These are phyloP conservation scores for Micromys minutus DNA, from an alignment of 2,113 vertebrate species.

Conservation along the genomic window DNA sequence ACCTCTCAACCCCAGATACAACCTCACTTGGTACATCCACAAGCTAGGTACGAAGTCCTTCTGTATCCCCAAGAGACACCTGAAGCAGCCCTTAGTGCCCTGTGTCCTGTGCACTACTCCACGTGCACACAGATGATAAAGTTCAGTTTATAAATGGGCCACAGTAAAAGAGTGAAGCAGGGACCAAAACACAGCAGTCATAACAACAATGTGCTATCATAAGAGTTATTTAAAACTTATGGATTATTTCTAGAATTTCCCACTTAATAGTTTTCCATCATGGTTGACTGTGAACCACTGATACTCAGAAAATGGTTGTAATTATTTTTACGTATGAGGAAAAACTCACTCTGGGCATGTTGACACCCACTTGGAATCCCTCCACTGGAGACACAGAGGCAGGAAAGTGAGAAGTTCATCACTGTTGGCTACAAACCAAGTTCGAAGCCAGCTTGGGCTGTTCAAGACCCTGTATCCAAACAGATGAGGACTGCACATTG, in stretches of 20 bases:
- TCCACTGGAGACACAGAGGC: neutral
- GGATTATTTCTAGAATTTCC: neutral
- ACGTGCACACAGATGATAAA: too few relatives aligned
- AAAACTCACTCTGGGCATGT: neutral
- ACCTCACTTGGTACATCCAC: neutral
- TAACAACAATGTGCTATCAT: neutral
- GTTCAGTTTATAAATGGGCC: neutral
- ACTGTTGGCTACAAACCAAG: neutral
- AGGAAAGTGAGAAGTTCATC: neutral
- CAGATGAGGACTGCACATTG: neutral
- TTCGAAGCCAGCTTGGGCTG: neutral
- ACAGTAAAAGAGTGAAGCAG: too few relatives aligned
- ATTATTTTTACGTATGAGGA: neutral
- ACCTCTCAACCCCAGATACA: neutral
- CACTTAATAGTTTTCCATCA: neutral
- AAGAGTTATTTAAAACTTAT: neutral
- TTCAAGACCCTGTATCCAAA: neutral
- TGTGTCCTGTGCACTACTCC: neutral
- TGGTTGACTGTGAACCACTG: neutral
- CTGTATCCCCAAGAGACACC: too few relatives aligned
- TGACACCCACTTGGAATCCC: neutral
- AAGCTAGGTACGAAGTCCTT: neutral
- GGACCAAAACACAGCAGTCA: neutral
- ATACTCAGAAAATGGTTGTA: neutral
- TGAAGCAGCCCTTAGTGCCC: neutral